Conservation (phyloP, 1,140 invertebrate genomes). For the Sweltsa coloradensis region DNA sequence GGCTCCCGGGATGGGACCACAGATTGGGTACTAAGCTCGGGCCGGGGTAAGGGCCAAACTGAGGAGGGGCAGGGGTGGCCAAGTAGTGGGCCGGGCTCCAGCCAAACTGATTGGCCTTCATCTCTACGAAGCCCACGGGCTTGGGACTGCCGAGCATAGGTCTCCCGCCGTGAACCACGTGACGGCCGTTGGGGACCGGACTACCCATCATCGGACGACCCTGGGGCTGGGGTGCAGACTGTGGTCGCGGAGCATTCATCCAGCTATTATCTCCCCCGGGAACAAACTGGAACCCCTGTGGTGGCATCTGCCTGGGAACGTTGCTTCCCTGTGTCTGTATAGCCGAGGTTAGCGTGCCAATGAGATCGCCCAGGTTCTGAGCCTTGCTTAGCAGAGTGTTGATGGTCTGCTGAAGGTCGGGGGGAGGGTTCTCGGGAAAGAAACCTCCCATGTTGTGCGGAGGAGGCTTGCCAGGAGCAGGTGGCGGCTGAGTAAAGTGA, state of each 20-base stretch:
- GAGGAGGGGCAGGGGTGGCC: no score
- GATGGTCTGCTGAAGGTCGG: slow-evolving; percentile 27
- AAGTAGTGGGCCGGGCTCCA: slow-evolving; percentile 9
- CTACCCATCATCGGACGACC: slow-evolving; percentile 15
- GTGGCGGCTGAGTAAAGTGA: slow-evolving; percentile 5
- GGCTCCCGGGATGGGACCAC: slow-evolving; percentile 14
- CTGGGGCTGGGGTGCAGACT: slow-evolving; percentile 3
- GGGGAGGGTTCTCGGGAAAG: slow-evolving; percentile 12
- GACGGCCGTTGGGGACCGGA: slow-evolving; percentile 12
- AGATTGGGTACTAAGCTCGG: slow-evolving; percentile 7
- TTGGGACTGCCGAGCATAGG: slow-evolving; percentile 16
- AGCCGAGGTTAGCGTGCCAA: slow-evolving; percentile 18
- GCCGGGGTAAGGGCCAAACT: slow-evolving; percentile 8
- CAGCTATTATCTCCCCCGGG: no score
- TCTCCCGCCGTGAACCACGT: neutral
- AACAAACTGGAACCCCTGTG: no score
- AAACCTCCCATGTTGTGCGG: slow-evolving; percentile 3
- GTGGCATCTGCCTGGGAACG: slow-evolving; percentile 5
- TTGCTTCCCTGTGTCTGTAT: slow-evolving; percentile 12
- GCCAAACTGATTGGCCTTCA: slow-evolving; percentile 10
- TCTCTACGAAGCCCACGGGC: slow-evolving; percentile 13
- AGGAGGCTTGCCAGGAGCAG: slow-evolving; percentile 7
- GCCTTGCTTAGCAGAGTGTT: slow-evolving; percentile 26
- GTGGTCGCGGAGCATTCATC: neutral
- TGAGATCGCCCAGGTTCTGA: slow-evolving; percentile 25